Percentiles rank a stretch among this genome's conserved stretches.
Conservation (phyloP, 2,888 invertebrate species). For the Salpingus planirostris region DNA sequence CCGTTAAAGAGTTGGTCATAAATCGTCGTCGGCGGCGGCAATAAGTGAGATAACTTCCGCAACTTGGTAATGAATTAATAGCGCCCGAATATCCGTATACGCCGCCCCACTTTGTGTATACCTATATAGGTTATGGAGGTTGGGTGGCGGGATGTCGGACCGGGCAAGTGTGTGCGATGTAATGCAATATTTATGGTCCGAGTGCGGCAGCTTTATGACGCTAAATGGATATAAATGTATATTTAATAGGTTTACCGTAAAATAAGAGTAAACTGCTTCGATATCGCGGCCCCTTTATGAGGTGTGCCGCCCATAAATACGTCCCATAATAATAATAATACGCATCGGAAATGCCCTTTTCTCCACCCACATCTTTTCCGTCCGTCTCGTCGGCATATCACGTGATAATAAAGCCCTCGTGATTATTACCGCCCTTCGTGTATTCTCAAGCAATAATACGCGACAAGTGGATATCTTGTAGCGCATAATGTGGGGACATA, state of each 20-base stretch:
- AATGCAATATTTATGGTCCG: conserved; percentile 31
- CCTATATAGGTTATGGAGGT: conserved; percentile 11
- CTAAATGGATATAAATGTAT: conserved; percentile 34
- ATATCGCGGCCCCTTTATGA: conserved; percentile 24
- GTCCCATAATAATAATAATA: conserved; percentile 15
- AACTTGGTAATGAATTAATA: conserved; percentile 16
- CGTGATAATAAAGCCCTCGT: no score
- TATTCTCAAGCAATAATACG: conserved; percentile 28
- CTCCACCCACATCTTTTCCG: no score
- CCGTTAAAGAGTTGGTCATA: conserved; percentile 8
- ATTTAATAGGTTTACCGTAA: conserved; percentile 33
- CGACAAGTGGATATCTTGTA: neutral
- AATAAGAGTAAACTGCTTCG: conserved; percentile 28
- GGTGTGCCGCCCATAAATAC: conserved; percentile 17
- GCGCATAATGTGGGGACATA: no score
- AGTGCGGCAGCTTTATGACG: conserved; percentile 28
- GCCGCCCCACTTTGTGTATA: no score
- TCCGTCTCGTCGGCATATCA: no score
- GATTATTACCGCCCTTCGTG: no score
- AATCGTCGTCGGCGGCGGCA: conserved; percentile 8
- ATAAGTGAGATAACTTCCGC: conserved; percentile 11
- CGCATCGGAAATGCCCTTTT: no score
- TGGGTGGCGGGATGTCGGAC: conserved; percentile 17
- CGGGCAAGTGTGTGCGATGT: conserved; percentile 21
- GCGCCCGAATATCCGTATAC: no score